Base-by-base conservation (phyloP, 2,797 vertebrate species). In the Acropternis orthonyx region DNA sequence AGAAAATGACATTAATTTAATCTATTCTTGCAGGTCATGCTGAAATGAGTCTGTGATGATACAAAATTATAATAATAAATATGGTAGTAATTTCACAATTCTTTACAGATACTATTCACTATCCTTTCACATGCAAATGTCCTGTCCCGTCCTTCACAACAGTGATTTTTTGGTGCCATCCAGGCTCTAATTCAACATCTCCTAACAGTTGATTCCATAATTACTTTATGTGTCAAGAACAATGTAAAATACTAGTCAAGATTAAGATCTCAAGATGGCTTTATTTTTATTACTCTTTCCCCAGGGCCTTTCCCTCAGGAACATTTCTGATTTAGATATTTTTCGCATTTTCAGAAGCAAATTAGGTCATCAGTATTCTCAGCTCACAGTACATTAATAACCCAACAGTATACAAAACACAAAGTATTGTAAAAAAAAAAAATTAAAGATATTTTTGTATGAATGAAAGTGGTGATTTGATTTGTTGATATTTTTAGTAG, bases 21-120 rank as follows among this genome's bases (percentile, higher is more conserved):
- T 97, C 98, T 97, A 98, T 98, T 98, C 98, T 98, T 98, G 96
- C 72, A 95, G 97, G 97, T 98, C 98, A 97, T 97, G 96, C 95
- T 98, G 97, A 98, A 98, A 98, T 97, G 97, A 98, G 96, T 95
- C 97, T 98, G 96, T 97, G 97, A 98, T 98, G 97, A 97, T 97
- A 98, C 97, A 96, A 97, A 98, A 98, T 98, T 98, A 97, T 98
- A 98, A 98, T 98, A 98, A 98, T 98, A 98, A 98, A 98, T 98
- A 98, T 97, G 97, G 94, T 95, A 96, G 97, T 98, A 98, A 98
- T 98, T 98, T 98, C 96, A 98, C 97, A 97, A 85, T 98, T 98
- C 97, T 98, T 97, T 96, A 96, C 97, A 97, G 97, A 97, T 87
- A 97, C 97, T 93, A 96, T 93, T 98, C 97, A 88, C 93, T 78